phyloP scores from a whole-genome alignment of 2,888 invertebrate species.

The Saturnia japonica region DNA sequence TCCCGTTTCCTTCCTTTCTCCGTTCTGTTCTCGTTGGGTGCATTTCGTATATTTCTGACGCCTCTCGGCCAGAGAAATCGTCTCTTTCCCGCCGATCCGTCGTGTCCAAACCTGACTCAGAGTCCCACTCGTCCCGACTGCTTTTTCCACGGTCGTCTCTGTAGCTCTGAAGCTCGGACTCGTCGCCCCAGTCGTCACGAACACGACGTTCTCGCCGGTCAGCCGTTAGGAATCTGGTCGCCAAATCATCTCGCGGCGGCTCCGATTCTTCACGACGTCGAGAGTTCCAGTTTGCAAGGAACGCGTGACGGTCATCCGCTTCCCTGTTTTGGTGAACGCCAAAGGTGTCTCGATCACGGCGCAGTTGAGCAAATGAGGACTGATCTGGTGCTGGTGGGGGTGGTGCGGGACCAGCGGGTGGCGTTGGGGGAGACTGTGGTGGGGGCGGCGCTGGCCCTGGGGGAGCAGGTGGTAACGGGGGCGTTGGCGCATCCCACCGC shows the following conservation, averaged over 20 bases:
- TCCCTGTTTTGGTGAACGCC: constrained; percentile 86
- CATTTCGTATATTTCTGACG: constrained; percentile 75
- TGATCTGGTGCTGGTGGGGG: constrained; percentile 78
- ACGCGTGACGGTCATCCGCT: constrained; percentile 78
- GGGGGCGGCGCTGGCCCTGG: constrained; percentile 84
- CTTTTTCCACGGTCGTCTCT: constrained; percentile 60
- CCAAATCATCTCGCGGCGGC: constrained; percentile 65
- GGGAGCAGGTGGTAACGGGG: constrained; percentile 84
- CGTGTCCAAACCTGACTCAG: constrained; percentile 68
- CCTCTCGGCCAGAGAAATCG: constrained; percentile 69
- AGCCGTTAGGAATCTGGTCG: constrained; percentile 68
- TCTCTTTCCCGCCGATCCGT: constrained; percentile 61
- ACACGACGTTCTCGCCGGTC: constrained; percentile 63
- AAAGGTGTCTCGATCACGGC: constrained; percentile 87
- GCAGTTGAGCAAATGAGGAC: constrained; percentile 84
- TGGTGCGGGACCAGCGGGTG: constrained; percentile 84
- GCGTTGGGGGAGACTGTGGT: constrained; percentile 82
- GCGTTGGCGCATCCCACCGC: constrained; percentile 84
- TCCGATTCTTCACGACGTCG: constrained; percentile 69
- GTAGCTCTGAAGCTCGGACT: constrained; percentile 63
- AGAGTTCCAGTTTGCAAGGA: constrained; percentile 78
- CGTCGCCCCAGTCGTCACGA: constrained; percentile 73
- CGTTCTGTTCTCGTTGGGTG: constrained; percentile 64
- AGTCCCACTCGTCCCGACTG: constrained; percentile 75
- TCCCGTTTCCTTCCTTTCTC: constrained; percentile 65